Evolutionary conservation across 2,888 invertebrate species (phyloP).

Genomic region (Apoderus coryli): DNA sequence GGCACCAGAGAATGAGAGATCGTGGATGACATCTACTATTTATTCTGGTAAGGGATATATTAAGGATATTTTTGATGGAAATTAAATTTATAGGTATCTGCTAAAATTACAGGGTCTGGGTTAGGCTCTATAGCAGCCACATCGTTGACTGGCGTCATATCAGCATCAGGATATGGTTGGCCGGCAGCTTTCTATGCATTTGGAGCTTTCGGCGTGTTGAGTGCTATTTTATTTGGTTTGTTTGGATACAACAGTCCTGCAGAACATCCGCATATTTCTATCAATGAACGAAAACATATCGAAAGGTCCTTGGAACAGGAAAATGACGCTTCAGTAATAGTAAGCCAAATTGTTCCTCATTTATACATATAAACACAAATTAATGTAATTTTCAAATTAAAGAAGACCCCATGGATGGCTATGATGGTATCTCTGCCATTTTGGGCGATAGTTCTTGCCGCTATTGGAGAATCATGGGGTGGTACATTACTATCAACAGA

Average conservation of each 20-base stretch:
- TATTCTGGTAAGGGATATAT: too few relatives aligned
- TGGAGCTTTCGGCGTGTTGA: conserved; percentile 43
- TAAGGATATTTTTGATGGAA: too few relatives aligned
- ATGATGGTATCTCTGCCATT: conserved; percentile 13
- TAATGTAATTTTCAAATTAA: too few relatives aligned
- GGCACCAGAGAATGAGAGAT: conserved; percentile 55
- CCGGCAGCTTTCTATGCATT: conserved; percentile 59
- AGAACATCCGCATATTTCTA: conserved; percentile 40
- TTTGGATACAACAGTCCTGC: conserved; percentile 50
- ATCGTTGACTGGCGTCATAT: conserved; percentile 50
- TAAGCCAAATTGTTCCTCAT: too few relatives aligned
- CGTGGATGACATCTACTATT: conserved; percentile 49
- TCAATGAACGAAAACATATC: conserved; percentile 49
- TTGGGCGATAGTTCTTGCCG: conserved; percentile 14
- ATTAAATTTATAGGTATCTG: too few relatives aligned
- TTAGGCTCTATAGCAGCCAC: conserved; percentile 62
- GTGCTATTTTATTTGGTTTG: conserved; percentile 42
- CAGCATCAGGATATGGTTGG: conserved; percentile 55
- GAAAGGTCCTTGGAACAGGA: conserved; percentile 15
- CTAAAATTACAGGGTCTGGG: conserved; percentile 50
- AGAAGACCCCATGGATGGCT: conserved; percentile 15
- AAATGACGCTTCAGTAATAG: conserved; percentile 13
- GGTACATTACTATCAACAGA: conserved; percentile 11
- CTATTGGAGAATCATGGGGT: conserved; percentile 14
- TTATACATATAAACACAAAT: too few relatives aligned